Conservation (phyloP, 1,140 invertebrate genomes). For the Monomorium pharaonis region DNA sequence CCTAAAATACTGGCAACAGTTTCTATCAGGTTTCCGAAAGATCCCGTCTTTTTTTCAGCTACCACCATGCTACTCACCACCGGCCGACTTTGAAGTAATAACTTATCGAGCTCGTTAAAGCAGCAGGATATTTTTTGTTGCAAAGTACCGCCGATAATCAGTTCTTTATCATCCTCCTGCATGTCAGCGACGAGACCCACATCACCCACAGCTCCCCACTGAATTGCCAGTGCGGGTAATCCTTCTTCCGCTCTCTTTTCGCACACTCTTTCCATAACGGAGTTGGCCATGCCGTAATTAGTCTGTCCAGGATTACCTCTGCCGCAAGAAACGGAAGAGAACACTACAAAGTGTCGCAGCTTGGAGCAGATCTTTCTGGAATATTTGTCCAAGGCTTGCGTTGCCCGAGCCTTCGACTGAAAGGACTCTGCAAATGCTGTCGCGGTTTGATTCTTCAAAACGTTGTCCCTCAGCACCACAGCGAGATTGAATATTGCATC, state of each 20-base stretch:
- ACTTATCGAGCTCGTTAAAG: not conserved
- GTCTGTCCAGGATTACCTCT: slow-evolving; percentile 92
- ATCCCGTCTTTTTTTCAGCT: not conserved
- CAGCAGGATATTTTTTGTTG: not conserved
- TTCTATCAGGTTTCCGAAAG: not conserved
- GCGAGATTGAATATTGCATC: not conserved
- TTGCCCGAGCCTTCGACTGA: not conserved
- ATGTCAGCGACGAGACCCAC: slow-evolving; percentile 87
- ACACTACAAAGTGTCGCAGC: not conserved
- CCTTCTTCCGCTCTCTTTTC: slow-evolving; percentile 79
- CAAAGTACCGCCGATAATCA: slow-evolving; percentile 87
- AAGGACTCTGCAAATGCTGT: not conserved
- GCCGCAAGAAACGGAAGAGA: slow-evolving; percentile 88
- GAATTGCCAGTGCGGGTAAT: slow-evolving; percentile 85
- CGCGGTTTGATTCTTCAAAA: slow-evolving; percentile 51
- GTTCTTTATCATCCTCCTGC: slow-evolving; percentile 88
- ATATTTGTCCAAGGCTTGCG: not conserved
- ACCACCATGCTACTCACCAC: no score
- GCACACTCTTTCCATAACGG: slow-evolving; percentile 87
- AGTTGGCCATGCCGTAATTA: slow-evolving; percentile 88
- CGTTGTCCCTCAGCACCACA: not conserved
- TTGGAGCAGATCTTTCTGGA: not conserved
- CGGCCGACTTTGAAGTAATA: not conserved
- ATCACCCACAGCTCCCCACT: slow-evolving; percentile 88
- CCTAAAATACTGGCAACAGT: slow-evolving; percentile 1